Percentiles rank a stretch among this genome's conserved stretches.
Conservation (phyloP, 2,888 invertebrate genomes). For the Nomada flava region DNA sequence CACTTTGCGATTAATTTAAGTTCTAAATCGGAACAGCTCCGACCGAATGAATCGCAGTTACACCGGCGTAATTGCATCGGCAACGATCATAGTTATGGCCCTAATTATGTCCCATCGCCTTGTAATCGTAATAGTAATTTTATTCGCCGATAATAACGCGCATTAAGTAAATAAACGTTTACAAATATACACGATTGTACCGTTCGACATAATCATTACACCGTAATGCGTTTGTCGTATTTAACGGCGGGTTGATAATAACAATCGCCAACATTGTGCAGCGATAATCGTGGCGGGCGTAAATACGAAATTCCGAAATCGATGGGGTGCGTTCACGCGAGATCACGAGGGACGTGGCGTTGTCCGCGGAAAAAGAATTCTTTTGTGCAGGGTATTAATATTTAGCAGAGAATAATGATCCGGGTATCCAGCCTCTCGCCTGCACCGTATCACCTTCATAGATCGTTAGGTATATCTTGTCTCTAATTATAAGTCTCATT, state of each 20-base stretch:
- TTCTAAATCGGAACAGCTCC: conserved; percentile 30
- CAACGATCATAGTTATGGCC: neutral
- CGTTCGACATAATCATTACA: conserved; percentile 5
- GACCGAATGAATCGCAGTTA: conserved; percentile 13
- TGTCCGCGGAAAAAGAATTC: neutral
- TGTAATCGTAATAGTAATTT: conserved; percentile 36
- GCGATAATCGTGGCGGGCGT: conserved; percentile 5
- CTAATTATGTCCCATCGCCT: too few species aligned
- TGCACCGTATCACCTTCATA: conserved; percentile 51
- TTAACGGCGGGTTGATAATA: conserved; percentile 39
- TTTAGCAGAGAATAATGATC: conserved; percentile 60
- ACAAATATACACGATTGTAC: conserved; percentile 3
- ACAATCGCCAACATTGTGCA: conserved; percentile 23
- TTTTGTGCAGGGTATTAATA: conserved; percentile 25
- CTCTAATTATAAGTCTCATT: conserved; percentile 71
- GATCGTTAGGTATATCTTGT: conserved; percentile 69
- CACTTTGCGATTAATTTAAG: conserved; percentile 42
- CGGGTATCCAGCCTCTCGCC: conserved; percentile 26
- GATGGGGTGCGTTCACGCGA: neutral
- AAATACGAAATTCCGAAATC: conserved; percentile 31
- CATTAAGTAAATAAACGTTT: conserved; percentile 2
- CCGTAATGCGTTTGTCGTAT: conserved; percentile 33
- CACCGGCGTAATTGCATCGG: conserved; percentile 6
- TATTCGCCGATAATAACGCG: conserved; percentile 30
- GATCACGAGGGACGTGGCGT: neutral